phyloP scores from a whole-genome alignment of 2,888 invertebrate genomes.

The Polydesmus complanatus region DNA sequence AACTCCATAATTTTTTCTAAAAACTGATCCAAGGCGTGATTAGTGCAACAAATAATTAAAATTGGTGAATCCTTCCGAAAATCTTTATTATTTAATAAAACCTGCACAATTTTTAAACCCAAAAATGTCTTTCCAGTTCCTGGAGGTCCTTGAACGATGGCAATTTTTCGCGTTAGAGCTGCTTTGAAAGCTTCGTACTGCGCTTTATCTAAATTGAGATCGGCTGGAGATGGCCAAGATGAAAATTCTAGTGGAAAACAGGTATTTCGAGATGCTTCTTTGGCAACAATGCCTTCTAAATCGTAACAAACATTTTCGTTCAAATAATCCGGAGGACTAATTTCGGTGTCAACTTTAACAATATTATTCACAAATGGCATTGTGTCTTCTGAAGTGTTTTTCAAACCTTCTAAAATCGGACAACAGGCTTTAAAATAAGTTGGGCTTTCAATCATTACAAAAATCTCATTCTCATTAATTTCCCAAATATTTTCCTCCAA shows the following conservation, averaged over 20 bases:
- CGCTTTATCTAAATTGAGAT: conserved; percentile 45
- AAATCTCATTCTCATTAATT: conserved; percentile 28
- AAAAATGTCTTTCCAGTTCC: conserved; percentile 76
- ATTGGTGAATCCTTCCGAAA: conserved; percentile 42
- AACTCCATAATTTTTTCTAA: conserved; percentile 49
- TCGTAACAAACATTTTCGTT: conserved; percentile 16
- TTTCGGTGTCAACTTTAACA: conserved; percentile 36
- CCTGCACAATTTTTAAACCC: conserved; percentile 57
- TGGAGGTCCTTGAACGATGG: conserved; percentile 57
- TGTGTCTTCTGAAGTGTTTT: conserved; percentile 40
- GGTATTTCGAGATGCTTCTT: background rate
- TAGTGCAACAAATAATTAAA: conserved; percentile 66
- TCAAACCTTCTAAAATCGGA: conserved; percentile 54
- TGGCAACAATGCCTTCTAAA: background rate
- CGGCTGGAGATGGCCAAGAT: conserved; percentile 37
- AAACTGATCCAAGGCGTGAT: conserved; percentile 77
- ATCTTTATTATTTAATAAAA: conserved; percentile 44
- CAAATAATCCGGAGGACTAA: conserved; percentile 34
- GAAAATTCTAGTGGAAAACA: conserved; percentile 12
- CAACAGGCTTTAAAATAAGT: conserved; percentile 71
- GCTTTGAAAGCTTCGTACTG: conserved; percentile 52
- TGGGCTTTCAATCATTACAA: conserved; percentile 58
- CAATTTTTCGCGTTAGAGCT: conserved; percentile 55
- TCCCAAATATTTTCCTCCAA: conserved; percentile 18
- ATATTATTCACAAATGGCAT: conserved; percentile 57